Conservation (phyloP, 2,888 invertebrate species). For the Margaritifera margaritifera region DNA sequence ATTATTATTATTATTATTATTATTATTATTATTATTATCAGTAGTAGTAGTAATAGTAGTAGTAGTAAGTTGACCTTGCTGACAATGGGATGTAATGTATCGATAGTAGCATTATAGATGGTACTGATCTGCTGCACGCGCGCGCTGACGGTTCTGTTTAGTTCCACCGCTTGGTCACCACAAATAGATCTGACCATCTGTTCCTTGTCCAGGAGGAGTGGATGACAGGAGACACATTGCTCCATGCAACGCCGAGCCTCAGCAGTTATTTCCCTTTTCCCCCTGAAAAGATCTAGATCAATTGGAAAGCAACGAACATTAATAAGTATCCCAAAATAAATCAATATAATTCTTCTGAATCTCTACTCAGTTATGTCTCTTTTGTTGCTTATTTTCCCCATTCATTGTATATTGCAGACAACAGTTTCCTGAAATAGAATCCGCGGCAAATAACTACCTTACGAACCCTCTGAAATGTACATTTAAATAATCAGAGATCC, state of each 20-base stretch:
- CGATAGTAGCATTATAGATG: constrained; percentile 25
- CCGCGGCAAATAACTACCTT: neutral
- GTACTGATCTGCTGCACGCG: constrained; percentile 11
- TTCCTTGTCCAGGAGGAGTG: constrained; percentile 23
- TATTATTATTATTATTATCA: neutral
- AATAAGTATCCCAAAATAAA: neutral
- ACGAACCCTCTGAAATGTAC: too few species aligned
- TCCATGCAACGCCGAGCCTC: constrained; percentile 25
- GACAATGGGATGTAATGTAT: constrained; percentile 21
- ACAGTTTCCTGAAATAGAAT: too few species aligned
- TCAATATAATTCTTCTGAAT: too few species aligned
- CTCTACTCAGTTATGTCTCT: too few species aligned
- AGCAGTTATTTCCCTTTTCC: constrained; percentile 23
- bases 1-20: too few species aligned
- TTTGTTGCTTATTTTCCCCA: too few species aligned
- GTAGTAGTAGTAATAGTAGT: neutral
- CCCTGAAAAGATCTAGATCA: constrained; percentile 22
- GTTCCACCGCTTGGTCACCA: constrained; percentile 19
- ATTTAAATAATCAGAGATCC: too few species aligned
- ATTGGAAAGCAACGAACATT: neutral
- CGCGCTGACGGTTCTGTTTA: constrained; percentile 25
- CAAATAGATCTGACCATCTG: constrained; percentile 29
- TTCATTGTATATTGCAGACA: too few species aligned
- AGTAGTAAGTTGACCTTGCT: constrained; percentile 18
- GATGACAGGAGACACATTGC: constrained; percentile 22